These are phyloP conservation scores for Mola mola DNA, from an alignment of 2,113 vertebrate genomes.

Conservation along the genomic window DNA sequence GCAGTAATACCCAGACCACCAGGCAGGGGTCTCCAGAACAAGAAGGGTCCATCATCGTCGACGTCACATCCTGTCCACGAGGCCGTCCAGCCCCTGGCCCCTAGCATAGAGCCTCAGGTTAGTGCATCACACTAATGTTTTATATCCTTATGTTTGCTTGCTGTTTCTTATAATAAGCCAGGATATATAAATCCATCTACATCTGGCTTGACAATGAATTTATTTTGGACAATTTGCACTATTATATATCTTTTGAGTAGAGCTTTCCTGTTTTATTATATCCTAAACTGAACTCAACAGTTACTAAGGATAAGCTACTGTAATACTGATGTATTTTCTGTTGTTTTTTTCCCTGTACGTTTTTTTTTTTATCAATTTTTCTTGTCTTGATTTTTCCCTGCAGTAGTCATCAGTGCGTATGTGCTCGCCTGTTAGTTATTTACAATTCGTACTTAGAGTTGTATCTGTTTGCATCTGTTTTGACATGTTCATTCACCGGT, in stretches of 20 bases:
- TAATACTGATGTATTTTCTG: conserved; percentile 16
- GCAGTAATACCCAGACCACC: conserved; percentile 94
- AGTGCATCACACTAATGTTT: neutral
- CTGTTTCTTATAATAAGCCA: no score
- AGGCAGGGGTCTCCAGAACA: conserved; percentile 88
- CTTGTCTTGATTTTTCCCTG: neutral
- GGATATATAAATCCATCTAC: no score
- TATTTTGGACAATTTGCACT: no score
- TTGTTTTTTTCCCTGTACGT: conserved; percentile 17
- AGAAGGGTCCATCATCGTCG: conserved; percentile 82
- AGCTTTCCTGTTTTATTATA: conserved; percentile 1
- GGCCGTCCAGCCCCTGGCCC: conserved; percentile 85
- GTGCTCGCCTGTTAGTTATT: neutral
- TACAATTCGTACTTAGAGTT: neutral
- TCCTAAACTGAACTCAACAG: neutral
- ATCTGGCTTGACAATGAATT: no score
- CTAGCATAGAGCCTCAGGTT: conserved; percentile 90
- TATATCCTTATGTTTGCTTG: no score
- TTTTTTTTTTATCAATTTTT: conserved; percentile 1
- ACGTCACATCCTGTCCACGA: conserved; percentile 88
- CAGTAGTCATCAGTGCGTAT: neutral
- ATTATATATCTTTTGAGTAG: no score
- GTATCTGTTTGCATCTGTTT: conserved; percentile 16
- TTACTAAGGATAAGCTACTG: conserved; percentile 19
- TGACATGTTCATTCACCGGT: conserved; percentile 4